Conservation (phyloP, 2,888 invertebrate species). For the Dryococelus australis region DNA sequence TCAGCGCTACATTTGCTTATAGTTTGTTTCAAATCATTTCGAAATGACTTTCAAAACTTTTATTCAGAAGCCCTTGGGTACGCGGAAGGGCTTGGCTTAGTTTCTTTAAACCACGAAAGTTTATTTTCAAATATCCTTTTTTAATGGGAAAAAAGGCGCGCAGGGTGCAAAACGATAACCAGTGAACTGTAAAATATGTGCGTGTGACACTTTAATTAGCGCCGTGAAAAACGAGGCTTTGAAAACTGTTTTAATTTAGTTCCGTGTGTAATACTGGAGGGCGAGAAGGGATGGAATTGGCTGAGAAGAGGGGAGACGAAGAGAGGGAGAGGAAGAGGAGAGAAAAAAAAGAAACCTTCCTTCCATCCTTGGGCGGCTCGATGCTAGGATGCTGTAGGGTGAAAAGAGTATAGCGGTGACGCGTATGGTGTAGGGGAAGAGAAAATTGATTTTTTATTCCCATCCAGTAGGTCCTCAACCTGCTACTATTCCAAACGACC, state of each 20-base stretch:
- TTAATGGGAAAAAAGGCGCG: slow-evolving; percentile 8
- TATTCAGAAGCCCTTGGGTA: not conserved
- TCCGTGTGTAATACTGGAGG: slow-evolving; percentile 45
- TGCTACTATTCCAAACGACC: slow-evolving; percentile 16
- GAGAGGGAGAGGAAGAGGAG: not conserved
- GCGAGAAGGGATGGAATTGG: slow-evolving; percentile 19
- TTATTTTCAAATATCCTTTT: slow-evolving; percentile 3
- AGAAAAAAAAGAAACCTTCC: not conserved
- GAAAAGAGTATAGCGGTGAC: not conserved
- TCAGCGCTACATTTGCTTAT: not conserved
- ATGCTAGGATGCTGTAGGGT: slow-evolving; percentile 1
- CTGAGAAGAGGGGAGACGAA: not conserved
- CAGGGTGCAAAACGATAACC: slow-evolving; percentile 33
- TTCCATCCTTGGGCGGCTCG: not conserved
- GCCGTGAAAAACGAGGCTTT: slow-evolving; percentile 58
- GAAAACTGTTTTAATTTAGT: slow-evolving; percentile 58
- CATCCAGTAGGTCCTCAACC: not conserved
- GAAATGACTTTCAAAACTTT: not conserved
- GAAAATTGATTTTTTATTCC: slow-evolving; percentile 16
- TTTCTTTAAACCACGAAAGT: not conserved
- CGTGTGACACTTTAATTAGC: slow-evolving; percentile 58
- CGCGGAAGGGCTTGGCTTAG: not conserved
- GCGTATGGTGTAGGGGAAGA: not conserved
- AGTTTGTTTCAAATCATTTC: not conserved
- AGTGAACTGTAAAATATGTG: slow-evolving; percentile 57